These are phyloP conservation scores for Sparus aurata DNA, from an alignment of 2,797 vertebrate genomes.

Conservation along the genomic window DNA sequence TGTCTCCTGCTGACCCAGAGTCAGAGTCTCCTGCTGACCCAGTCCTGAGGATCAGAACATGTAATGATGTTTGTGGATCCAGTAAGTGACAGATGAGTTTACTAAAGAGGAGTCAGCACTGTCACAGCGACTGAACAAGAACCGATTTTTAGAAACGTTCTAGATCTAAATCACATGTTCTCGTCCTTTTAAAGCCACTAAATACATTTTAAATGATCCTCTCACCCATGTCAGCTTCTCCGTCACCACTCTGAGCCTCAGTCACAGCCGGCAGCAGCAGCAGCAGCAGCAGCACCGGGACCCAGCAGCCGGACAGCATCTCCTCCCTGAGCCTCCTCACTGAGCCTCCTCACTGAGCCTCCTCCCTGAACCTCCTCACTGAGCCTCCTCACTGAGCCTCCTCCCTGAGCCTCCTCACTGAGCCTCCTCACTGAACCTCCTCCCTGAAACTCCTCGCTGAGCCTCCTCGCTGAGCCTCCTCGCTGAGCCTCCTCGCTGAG, in stretches of 20 bases:
- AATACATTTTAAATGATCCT: neutral
- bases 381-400: neutral
- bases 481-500: neutral
- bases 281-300: constrained; percentile 44
- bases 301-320: constrained; percentile 59
- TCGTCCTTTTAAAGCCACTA: too few relatives aligned
- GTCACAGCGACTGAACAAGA: too few relatives aligned
- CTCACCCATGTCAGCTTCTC: constrained; percentile 55
- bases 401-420: neutral
- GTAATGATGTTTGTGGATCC: too few relatives aligned
- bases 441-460: too few relatives aligned
- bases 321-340: constrained; percentile 1
- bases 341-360: neutral
- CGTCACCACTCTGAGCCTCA: constrained; percentile 75
- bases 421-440: neutral
- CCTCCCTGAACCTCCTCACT: neutral
- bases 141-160: too few relatives aligned
- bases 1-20: too few relatives aligned
- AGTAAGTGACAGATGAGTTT: too few relatives aligned
- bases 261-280: constrained; percentile 38
- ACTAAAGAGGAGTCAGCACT: too few relatives aligned
- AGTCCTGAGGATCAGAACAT: too few relatives aligned
- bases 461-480: too few relatives aligned
- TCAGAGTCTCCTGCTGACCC: too few relatives aligned
- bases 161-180: too few relatives aligned